These are phyloP conservation scores for Tautogolabrus adspersus DNA, from an alignment of 2,113 vertebrate species.

Conservation along the genomic window DNA sequence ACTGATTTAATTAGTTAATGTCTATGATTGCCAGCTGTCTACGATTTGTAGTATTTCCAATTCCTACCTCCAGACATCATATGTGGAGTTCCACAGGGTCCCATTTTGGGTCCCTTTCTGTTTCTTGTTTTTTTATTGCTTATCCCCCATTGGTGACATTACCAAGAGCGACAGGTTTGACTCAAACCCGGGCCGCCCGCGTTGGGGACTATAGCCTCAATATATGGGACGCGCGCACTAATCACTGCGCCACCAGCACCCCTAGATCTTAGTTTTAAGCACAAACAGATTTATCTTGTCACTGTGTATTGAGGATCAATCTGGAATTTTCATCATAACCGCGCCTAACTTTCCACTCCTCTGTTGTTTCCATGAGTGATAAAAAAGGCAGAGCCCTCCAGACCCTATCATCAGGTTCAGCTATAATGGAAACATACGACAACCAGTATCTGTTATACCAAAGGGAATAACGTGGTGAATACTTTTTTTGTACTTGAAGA, in stretches of 20 bases:
- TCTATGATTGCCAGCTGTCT: no score
- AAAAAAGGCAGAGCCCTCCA: neutral
- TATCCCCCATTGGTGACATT: no score
- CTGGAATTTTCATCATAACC: constrained; percentile 5
- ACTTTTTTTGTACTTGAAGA: neutral
- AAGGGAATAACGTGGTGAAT: neutral
- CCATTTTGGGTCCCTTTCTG: neutral
- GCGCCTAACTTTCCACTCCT: neutral
- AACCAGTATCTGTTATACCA: neutral
- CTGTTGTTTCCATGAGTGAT: constrained; percentile 15
- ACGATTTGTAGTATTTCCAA: neutral
- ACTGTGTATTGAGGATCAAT: neutral
- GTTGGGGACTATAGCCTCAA: no score
- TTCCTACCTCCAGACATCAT: no score
- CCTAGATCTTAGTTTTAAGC: no score
- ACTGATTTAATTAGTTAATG: no score
- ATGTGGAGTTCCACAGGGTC: neutral
- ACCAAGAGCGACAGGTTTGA: no score
- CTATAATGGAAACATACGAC: neutral
- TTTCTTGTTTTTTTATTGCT: neutral
- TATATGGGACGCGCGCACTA: no score
- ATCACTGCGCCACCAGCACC: no score
- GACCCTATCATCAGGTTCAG: neutral
- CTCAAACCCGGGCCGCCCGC: no score
- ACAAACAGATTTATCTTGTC: neutral